Percentiles rank a stretch among this genome's conserved stretches.
Conservation (phyloP, 2,888 invertebrate species). For the Phytoseiulus persimilis region DNA sequence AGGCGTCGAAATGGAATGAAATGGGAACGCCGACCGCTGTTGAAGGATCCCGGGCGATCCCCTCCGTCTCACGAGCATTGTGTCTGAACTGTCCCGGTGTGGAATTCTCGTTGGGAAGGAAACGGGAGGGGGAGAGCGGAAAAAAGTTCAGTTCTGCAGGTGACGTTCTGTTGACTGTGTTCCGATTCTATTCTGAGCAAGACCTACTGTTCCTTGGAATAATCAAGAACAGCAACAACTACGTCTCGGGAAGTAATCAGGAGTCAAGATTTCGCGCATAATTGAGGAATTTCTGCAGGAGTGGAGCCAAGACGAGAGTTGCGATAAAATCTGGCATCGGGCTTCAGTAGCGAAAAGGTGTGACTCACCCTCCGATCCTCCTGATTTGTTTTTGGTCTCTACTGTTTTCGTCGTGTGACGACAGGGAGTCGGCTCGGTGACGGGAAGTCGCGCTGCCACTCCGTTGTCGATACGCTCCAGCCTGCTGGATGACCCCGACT, state of each 20-base stretch:
- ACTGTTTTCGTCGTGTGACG: constrained; percentile 27
- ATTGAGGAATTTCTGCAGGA: too few species aligned
- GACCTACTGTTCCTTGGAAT: neutral
- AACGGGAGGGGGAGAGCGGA: neutral
- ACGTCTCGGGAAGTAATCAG: too few species aligned
- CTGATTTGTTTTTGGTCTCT: constrained; percentile 24
- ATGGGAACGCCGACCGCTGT: neutral
- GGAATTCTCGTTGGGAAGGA: neutral
- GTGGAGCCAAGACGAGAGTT: too few species aligned
- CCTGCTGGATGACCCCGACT: constrained; percentile 39
- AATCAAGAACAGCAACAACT: neutral
- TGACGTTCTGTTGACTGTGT: neutral
- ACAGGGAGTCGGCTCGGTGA: constrained; percentile 15
- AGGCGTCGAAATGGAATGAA: too few species aligned
- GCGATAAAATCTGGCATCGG: neutral
- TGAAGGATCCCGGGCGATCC: neutral
- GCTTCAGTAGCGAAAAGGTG: neutral
- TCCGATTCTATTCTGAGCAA: neutral
- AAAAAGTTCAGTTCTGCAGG: neutral
- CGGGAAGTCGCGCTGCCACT: constrained; percentile 29
- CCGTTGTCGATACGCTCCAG: constrained; percentile 17
- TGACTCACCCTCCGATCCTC: constrained; percentile 19
- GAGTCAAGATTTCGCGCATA: too few species aligned
- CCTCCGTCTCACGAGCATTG: neutral
- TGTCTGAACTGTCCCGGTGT: neutral